Base-by-base conservation (phyloP, 2,797 vertebrate species). In the Lepus townsendii region DNA sequence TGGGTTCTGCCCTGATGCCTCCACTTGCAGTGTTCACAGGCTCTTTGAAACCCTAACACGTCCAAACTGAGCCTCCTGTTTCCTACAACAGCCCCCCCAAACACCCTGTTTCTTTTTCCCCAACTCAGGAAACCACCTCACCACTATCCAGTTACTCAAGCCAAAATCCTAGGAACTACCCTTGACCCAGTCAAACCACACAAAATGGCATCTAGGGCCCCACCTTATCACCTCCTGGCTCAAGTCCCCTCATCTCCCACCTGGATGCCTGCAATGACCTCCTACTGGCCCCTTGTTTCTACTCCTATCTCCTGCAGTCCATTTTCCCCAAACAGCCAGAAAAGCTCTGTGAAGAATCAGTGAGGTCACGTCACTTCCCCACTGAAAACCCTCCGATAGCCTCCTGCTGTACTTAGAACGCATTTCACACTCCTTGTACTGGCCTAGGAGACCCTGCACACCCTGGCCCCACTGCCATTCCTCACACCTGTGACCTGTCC, bases 121-220 rank as follows among this genome's bases (percentile, higher is more conserved):
- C 75, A 80, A 24, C 66, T 90, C 91, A 77, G 50, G 79, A 95
- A 89, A 90, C 14, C 50, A 89, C 57, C 24, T 85, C 14, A 26
- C 62, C 50, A 35, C 27, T 27, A 60, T 38, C 27, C 19, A 65
- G 47, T 5, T 17, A 42, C 65, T 47, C 14, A 93, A 68, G 73
- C 68, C 77, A 30, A 83, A 82, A 69, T 88, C 69, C 86, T 66
- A 32, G 75, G 65, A 87, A 27, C 62, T 71, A 83, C 30, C 60
- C 73, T 63, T 66, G 63, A 89, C 32, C 47, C 27, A 27, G 4
- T 24, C 5, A n/a, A 54, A 26, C 30, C 42, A 22, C 20, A 30
- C 16, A 52, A 89, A 82, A 85, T 7, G n/a, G 19, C 20, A 66
- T 19, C 69, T 73, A 14, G 2, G 35, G 24, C 8, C 54, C 42